phyloP scores from a whole-genome alignment of 2,797 vertebrate genomes.

The Schizopygopsis malacanthus region DNA sequence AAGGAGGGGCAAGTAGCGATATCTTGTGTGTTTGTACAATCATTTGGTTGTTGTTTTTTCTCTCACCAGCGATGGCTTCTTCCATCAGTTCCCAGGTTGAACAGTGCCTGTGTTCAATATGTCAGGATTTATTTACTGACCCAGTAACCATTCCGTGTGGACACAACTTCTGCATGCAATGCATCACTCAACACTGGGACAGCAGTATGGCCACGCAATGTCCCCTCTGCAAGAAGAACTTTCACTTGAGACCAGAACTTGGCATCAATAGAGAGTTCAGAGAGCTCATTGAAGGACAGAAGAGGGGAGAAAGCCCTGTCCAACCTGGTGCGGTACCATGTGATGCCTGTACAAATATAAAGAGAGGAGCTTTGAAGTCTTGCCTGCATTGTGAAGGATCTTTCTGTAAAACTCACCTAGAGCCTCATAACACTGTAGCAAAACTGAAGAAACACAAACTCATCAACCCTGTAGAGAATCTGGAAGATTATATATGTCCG shows the following conservation, averaged over 20 bases:
- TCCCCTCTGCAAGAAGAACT: constrained; percentile 42
- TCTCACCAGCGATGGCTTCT: constrained; percentile 34
- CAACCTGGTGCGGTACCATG: constrained; percentile 16
- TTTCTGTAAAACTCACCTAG: constrained; percentile 39
- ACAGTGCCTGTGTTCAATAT: constrained; percentile 50
- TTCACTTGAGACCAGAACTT: constrained; percentile 44
- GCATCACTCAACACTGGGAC: constrained; percentile 52
- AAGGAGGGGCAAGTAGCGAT: not conserved
- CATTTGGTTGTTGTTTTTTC: not conserved
- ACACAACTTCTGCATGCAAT: constrained; percentile 58
- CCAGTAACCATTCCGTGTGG: constrained; percentile 55
- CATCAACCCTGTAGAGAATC: constrained; percentile 18
- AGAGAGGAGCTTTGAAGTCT: constrained; percentile 28
- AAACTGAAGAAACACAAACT: constrained; percentile 30
- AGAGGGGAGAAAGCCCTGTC: constrained; percentile 7
- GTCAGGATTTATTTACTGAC: constrained; percentile 51
- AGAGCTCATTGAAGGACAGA: constrained; percentile 3
- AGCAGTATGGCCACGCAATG: not conserved
- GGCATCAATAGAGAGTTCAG: constrained; percentile 48
- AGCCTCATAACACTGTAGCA: constrained; percentile 25
- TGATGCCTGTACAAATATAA: constrained; percentile 31
- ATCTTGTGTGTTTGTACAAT: not conserved
- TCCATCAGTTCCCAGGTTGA: constrained; percentile 20
- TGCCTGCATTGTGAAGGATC: constrained; percentile 31
- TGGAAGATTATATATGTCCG: constrained; percentile 13